phyloP scores from a whole-genome alignment of 2,797 vertebrate species.

The Pseudocheirus occidentalis region DNA sequence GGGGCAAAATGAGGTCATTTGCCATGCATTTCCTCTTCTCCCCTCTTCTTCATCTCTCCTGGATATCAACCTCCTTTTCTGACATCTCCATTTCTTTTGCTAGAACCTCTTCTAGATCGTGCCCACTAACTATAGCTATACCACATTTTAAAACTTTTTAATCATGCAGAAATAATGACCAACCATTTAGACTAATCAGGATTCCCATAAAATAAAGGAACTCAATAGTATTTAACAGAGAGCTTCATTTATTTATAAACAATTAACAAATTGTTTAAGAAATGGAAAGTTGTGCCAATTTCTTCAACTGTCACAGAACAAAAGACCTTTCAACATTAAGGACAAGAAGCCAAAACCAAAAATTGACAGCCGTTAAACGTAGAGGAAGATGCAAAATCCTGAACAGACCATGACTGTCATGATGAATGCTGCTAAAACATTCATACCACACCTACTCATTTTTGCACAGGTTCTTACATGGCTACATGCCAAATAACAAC shows the following conservation, averaged over 20 bases:
- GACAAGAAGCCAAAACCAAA: conserved; percentile 52
- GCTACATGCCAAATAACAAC: conserved; percentile 3
- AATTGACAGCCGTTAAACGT: background rate
- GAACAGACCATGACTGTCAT: background rate
- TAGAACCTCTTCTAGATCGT: background rate
- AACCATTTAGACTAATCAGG: conserved; percentile 33
- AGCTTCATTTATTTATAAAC: conserved; percentile 62
- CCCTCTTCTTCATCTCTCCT: background rate
- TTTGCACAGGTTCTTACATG: background rate
- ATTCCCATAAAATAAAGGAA: conserved; percentile 43
- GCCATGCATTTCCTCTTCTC: background rate
- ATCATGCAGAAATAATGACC: conserved; percentile 36
- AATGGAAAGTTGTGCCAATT: conserved; percentile 43
- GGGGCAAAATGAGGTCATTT: background rate
- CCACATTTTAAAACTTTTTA: conserved; percentile 42
- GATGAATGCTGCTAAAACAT: background rate
- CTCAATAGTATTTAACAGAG: conserved; percentile 23
- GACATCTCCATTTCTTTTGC: background rate
- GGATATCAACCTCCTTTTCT: background rate
- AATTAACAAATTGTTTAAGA: conserved; percentile 67
- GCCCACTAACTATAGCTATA: background rate
- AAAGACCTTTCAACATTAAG: conserved; percentile 68
- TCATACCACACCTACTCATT: background rate
- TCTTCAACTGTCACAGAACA: conserved; percentile 64
- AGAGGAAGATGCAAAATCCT: conserved; percentile 37